Evolutionary conservation across 2,113 vertebrate species (phyloP).

Genomic region (Lasiurus borealis): DNA sequence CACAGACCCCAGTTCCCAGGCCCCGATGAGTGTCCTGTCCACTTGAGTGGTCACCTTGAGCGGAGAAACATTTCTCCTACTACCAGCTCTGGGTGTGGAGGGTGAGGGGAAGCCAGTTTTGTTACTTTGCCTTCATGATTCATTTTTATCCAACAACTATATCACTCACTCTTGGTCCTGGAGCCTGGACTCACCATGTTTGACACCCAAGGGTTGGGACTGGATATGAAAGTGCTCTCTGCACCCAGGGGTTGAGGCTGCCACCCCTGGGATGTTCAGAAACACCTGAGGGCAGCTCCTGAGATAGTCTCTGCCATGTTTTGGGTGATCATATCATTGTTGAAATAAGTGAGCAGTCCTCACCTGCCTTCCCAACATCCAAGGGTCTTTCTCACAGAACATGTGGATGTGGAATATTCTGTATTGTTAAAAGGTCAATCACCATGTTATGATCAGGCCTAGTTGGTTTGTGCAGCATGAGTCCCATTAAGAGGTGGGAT

Average conservation of each 20-base stretch:
- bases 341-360: neutral
- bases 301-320: slow-evolving; percentile 2
- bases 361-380: neutral
- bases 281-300: neutral
- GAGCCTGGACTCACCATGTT: slow-evolving; percentile 25
- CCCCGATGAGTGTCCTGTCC: slow-evolving; percentile 37
- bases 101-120: neutral
- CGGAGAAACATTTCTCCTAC: slow-evolving; percentile 47
- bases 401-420: neutral
- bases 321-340: neutral
- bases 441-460: neutral
- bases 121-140: neutral
- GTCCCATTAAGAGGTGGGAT: no score
- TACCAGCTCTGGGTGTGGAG: neutral
- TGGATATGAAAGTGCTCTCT: neutral
- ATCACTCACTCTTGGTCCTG: slow-evolving; percentile 19
- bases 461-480: neutral
- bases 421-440: neutral
- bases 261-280: neutral
- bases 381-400: neutral
- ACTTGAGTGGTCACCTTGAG: slow-evolving; percentile 19
- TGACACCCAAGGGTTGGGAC: slow-evolving; percentile 60
- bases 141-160: slow-evolving; percentile 61
- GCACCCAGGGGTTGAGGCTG: neutral
- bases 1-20: neutral